These are phyloP conservation scores for Dissostichus mawsoni DNA, from an alignment of 2,113 vertebrate species.

Conservation along the genomic window DNA sequence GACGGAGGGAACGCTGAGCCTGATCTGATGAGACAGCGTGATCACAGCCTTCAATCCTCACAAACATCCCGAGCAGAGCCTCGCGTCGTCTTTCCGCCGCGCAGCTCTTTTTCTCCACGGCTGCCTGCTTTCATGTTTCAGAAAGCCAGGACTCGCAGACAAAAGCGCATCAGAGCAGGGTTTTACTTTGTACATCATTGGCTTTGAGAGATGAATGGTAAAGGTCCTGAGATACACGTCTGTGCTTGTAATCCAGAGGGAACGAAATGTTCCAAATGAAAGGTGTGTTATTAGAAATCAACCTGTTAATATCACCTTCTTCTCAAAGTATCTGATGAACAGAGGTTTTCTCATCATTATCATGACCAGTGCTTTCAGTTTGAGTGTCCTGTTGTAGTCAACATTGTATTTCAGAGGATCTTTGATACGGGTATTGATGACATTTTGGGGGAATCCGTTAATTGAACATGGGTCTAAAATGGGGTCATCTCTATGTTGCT, in stretches of 20 bases:
- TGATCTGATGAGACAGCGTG: slow-evolving; percentile 70
- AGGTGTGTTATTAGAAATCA: neutral
- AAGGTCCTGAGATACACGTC: slow-evolving; percentile 28
- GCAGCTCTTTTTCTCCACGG: slow-evolving; percentile 30
- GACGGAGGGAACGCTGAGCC: slow-evolving; percentile 18
- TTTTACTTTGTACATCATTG: slow-evolving; percentile 50
- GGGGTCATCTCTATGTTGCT: too few relatives aligned
- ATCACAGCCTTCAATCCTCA: slow-evolving; percentile 65
- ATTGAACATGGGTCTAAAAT: too few relatives aligned
- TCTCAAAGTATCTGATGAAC: neutral
- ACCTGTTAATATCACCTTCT: neutral
- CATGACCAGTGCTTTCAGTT: neutral
- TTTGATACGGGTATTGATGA: too few relatives aligned
- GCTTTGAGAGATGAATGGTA: neutral
- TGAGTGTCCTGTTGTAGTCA: too few relatives aligned
- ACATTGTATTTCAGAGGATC: too few relatives aligned
- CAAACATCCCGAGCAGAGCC: slow-evolving; percentile 47
- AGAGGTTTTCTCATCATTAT: neutral
- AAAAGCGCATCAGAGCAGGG: slow-evolving; percentile 7
- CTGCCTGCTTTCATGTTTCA: slow-evolving; percentile 49
- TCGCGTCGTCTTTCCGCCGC: slow-evolving; percentile 39
- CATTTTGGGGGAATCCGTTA: too few relatives aligned
- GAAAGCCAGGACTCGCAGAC: slow-evolving; percentile 23
- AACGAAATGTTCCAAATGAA: neutral
- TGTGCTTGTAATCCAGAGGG: neutral